These are phyloP conservation scores for Anaspis maculata DNA, from an alignment of 2,888 invertebrate species.

Conservation along the genomic window DNA sequence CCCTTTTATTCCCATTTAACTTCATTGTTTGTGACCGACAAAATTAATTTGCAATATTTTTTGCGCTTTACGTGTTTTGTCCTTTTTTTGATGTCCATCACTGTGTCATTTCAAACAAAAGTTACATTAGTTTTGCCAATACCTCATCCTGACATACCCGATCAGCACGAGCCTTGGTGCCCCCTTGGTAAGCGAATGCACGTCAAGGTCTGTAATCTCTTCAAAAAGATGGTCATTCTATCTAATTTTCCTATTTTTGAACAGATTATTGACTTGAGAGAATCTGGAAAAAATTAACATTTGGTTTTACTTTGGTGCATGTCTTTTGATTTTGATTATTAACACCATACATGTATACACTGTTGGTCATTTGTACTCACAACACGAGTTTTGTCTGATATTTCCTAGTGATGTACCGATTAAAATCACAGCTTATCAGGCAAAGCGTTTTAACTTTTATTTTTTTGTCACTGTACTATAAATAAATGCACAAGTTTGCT, in stretches of 20 bases:
- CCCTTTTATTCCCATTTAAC: no score
- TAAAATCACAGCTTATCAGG: no score
- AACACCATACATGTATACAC: neutral
- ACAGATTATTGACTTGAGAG: no score
- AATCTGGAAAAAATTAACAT: neutral
- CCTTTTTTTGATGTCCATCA: constrained; percentile 4
- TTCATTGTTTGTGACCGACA: constrained; percentile 1
- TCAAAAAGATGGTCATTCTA: no score
- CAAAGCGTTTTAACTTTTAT: no score
- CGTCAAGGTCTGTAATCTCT: constrained; percentile 10
- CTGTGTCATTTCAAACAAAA: constrained; percentile 25
- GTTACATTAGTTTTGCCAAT: constrained; percentile 72
- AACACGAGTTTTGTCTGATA: no score
- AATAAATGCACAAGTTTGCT: no score
- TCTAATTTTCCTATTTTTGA: no score
- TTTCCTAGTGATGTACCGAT: no score
- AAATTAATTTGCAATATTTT: constrained; percentile 6
- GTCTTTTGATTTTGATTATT: constrained; percentile 21
- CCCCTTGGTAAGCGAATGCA: constrained; percentile 63
- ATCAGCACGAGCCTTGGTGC: constrained; percentile 87
- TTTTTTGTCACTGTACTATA: no score
- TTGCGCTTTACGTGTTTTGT: constrained; percentile 15
- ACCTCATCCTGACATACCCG: constrained; percentile 79
- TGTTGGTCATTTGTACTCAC: no score
- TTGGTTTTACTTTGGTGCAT: constrained; percentile 22